Evolutionary conservation across 2,113 vertebrate species (phyloP).

Genomic region (Otis tarda): DNA sequence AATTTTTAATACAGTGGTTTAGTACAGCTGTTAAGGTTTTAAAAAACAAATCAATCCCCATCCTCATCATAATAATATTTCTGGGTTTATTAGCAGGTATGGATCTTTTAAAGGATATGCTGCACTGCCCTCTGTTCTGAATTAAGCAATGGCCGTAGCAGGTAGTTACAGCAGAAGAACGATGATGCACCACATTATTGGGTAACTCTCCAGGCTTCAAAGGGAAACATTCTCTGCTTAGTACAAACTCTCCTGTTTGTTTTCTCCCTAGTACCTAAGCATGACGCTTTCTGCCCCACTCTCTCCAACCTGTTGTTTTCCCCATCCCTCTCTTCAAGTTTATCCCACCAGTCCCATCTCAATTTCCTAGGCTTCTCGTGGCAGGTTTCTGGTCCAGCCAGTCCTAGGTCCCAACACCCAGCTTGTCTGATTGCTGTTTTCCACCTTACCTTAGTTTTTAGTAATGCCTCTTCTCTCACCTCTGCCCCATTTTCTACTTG

Average conservation of each 20-base stretch:
- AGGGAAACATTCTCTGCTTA: background rate
- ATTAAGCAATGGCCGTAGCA: background rate
- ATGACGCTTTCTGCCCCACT: background rate
- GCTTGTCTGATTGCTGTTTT: background rate
- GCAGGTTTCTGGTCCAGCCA: background rate
- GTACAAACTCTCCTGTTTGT: background rate
- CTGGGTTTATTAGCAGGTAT: background rate
- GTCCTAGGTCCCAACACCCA: background rate
- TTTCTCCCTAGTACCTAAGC: background rate
- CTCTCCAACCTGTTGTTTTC: background rate
- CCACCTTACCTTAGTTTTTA: background rate
- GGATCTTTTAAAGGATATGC: background rate
- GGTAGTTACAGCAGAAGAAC: background rate
- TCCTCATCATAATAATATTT: background rate
- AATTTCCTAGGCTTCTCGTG: background rate
- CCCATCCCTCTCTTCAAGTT: background rate
- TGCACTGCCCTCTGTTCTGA: background rate
- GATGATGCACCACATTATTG: background rate
- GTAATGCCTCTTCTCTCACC: background rate
- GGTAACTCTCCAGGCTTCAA: background rate
- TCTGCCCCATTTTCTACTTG: background rate
- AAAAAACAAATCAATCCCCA: background rate
- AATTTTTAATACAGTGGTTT: background rate
- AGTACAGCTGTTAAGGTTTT: background rate
- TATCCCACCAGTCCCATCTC: background rate